Evolutionary conservation across 1,140 invertebrate species (phyloP).

Genomic region (Polypedilum vanderplanki): DNA sequence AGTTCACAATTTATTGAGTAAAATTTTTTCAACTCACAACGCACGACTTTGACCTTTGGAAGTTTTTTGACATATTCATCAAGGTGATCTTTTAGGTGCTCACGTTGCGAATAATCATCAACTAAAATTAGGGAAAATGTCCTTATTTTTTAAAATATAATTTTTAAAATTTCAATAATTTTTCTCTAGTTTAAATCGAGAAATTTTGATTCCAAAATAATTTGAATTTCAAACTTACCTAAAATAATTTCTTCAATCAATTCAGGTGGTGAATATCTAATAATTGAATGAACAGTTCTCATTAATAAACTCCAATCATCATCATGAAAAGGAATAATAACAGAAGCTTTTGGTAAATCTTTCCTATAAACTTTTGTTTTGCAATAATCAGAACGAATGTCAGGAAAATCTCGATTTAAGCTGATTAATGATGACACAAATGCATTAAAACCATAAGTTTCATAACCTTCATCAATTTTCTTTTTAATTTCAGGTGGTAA

Average conservation of each 20-base stretch:
- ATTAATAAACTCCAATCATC: slow-evolving; percentile 20
- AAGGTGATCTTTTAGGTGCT: background rate
- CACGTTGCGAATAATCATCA: background rate
- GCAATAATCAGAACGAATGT: background rate
- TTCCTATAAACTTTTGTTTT: background rate
- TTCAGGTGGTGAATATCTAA: background rate
- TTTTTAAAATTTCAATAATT: no score
- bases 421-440: background rate
- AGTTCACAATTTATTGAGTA: no score
- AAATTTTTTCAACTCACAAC: background rate
- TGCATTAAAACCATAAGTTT: background rate
- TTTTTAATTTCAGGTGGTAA: background rate
- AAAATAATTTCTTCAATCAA: background rate
- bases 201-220: no score
- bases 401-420: background rate
- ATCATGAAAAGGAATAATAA: background rate
- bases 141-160: no score
- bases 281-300: slow-evolving; percentile 3
- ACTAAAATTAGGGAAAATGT: no score
- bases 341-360: background rate
- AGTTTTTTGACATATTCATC: background rate
- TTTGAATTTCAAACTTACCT: no score
- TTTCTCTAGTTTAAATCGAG: no score
- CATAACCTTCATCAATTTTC: background rate
- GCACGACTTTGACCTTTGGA: background rate